A percentile compares a stretch with the other conserved stretches of the same genome.
Evolutionary conservation across 2,797 vertebrate species (phyloP).

Genomic region (Periophthalmus magnuspinnatus): DNA sequence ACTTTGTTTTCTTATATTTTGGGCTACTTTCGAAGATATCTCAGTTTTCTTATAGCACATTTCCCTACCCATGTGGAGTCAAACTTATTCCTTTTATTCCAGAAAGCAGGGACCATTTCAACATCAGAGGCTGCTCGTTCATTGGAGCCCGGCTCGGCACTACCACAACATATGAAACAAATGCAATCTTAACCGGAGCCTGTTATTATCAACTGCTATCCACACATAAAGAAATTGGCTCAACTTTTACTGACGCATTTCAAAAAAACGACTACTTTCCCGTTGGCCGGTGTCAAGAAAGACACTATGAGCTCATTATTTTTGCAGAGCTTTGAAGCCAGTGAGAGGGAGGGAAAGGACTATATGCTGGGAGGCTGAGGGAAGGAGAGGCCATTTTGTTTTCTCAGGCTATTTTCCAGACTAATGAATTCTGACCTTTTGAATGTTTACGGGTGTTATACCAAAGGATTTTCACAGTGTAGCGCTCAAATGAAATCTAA

Average conservation of each 20-base stretch:
- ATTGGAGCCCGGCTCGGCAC: not conserved
- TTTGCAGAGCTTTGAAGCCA: constrained; percentile 50
- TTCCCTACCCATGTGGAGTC: too few species aligned
- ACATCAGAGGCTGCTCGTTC: constrained; percentile 28
- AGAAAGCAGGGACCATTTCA: not conserved
- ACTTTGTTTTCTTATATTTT: too few species aligned
- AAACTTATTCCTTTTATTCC: not conserved
- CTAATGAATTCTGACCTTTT: constrained; percentile 66
- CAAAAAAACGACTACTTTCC: constrained; percentile 9
- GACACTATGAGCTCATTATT: constrained; percentile 64
- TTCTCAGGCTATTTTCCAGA: constrained; percentile 34
- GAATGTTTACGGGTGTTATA: constrained; percentile 45
- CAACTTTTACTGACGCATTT: not conserved
- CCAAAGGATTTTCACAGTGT: constrained; percentile 17
- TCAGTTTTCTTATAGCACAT: too few species aligned
- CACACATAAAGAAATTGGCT: constrained; percentile 13
- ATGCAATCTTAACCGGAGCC: not conserved
- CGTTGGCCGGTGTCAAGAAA: constrained; percentile 42
- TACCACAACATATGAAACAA: constrained; percentile 5
- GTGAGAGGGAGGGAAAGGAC: constrained; percentile 10
- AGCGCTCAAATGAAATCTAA: not conserved
- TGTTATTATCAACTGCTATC: not conserved
- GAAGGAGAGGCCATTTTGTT: constrained; percentile 37
- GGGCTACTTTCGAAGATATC: too few species aligned
- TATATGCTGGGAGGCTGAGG: constrained; percentile 12